A percentile compares a stretch with the other conserved stretches of the same genome.
These are phyloP conservation scores for Microctonus aethiopoides DNA, from an alignment of 2,888 invertebrate species.

Conservation along the genomic window DNA sequence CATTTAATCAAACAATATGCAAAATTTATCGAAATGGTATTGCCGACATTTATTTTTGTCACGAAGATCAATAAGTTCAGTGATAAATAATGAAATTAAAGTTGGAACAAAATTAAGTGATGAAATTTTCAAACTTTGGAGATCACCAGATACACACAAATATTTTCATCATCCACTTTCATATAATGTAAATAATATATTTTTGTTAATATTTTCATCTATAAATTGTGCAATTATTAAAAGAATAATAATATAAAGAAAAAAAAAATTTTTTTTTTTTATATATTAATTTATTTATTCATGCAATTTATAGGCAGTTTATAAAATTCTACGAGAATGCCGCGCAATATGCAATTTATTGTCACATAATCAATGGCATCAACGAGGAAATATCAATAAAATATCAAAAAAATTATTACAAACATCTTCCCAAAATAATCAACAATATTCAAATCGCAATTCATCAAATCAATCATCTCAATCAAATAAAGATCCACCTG, in stretches of 20 bases:
- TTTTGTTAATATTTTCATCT: background rate
- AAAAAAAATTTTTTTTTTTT: too few relatives aligned
- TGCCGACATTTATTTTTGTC: slow-evolving; percentile 45
- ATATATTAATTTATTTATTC: background rate
- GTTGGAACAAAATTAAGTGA: slow-evolving; percentile 29
- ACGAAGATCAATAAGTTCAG: slow-evolving; percentile 39
- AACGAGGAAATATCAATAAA: slow-evolving; percentile 9
- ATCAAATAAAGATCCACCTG: slow-evolving; percentile 47
- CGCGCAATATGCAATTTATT: slow-evolving; percentile 68
- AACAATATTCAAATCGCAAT: slow-evolving; percentile 28
- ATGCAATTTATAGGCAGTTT: slow-evolving; percentile 48
- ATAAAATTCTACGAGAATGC: slow-evolving; percentile 69
- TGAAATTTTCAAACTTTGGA: slow-evolving; percentile 36
- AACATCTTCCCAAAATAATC: slow-evolving; percentile 37
- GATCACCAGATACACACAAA: slow-evolving; percentile 24
- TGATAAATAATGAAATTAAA: slow-evolving; percentile 34
- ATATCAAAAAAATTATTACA: slow-evolving; percentile 47
- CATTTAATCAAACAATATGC: slow-evolving; percentile 57
- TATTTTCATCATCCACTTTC: slow-evolving; percentile 44
- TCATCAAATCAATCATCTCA: slow-evolving; percentile 36
- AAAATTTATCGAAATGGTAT: slow-evolving; percentile 50
- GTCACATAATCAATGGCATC: slow-evolving; percentile 39
- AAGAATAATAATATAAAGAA: too few relatives aligned
- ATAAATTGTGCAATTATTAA: too few relatives aligned
- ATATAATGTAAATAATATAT: slow-evolving; percentile 44